Evolutionary conservation across 2,888 invertebrate genomes (phyloP).

Genomic region (Chymomyza amoena): DNA sequence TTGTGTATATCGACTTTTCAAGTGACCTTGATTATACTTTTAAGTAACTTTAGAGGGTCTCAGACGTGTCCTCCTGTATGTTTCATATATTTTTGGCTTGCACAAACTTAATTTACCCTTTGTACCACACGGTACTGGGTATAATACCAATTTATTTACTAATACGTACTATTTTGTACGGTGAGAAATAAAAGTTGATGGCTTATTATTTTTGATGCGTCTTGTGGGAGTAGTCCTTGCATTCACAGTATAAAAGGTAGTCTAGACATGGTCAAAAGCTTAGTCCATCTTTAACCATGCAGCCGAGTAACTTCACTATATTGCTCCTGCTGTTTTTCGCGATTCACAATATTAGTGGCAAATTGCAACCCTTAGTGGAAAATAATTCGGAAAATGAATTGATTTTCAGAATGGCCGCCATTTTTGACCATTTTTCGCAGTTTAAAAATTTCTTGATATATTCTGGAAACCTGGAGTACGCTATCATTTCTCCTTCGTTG

Average conservation of each 20-base stretch:
- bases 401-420: background rate
- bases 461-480: background rate
- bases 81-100: too few relatives aligned
- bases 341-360: background rate
- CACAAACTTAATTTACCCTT: too few relatives aligned
- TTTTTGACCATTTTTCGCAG: accelerated
- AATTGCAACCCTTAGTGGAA: background rate
- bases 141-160: too few relatives aligned
- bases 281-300: constrained; percentile 13
- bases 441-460: background rate
- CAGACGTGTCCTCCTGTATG: too few relatives aligned
- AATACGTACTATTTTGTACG: background rate
- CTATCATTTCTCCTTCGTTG: background rate
- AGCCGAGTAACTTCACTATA: background rate
- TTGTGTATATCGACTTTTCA: too few relatives aligned
- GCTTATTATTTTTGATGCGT: constrained; percentile 52
- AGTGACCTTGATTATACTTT: too few relatives aligned
- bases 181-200: background rate
- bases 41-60: too few relatives aligned
- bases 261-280: constrained; percentile 7
- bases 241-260: constrained; percentile 45
- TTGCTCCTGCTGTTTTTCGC: background rate
- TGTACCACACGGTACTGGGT: too few relatives aligned
- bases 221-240: constrained; percentile 29
- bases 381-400: background rate